Evolutionary conservation across 1,140 invertebrate genomes (phyloP).

Genomic region (Drosophila biarmipes): DNA sequence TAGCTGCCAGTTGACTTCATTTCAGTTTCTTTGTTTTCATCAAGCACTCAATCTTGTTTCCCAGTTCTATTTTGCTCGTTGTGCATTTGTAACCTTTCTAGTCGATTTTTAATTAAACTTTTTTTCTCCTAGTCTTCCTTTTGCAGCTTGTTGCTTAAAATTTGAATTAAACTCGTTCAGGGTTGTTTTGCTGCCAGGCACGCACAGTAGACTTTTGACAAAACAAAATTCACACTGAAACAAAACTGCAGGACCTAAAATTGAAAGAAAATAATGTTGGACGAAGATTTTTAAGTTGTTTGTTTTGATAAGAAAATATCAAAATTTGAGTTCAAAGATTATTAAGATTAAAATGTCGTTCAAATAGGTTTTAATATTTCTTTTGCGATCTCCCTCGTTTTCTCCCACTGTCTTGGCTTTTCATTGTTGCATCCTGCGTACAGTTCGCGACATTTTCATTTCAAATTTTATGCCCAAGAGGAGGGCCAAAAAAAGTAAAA

Average conservation of each 20-base stretch:
- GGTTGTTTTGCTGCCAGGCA: slow-evolving; percentile 14
- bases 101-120: slow-evolving; percentile 54
- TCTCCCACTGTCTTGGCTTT: slow-evolving; percentile 8
- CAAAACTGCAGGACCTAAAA: not conserved
- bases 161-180: slow-evolving; percentile 29
- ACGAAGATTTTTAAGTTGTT: too few relatives aligned
- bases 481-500: slow-evolving; percentile 68
- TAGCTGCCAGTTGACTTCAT: slow-evolving; percentile 53
- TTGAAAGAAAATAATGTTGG: not conserved
- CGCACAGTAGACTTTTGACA: slow-evolving; percentile 22
- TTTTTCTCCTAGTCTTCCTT: not conserved
- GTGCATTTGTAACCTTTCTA: slow-evolving; percentile 18
- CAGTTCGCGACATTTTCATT: slow-evolving; percentile 79
- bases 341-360: too few relatives aligned
- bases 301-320: too few relatives aligned
- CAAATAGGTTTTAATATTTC: not conserved
- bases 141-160: slow-evolving; percentile 23
- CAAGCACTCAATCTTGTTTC: slow-evolving; percentile 22
- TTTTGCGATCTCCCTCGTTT: not conserved
- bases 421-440: slow-evolving; percentile 71
- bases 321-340: too few relatives aligned
- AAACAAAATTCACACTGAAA: slow-evolving; percentile 1
- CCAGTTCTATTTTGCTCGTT: slow-evolving; percentile 11
- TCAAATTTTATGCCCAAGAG: slow-evolving; percentile 81
- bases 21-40: slow-evolving; percentile 30